Base-by-base conservation (phyloP, 2,888 invertebrate genomes). In the Ditula angustiorana region DNA sequence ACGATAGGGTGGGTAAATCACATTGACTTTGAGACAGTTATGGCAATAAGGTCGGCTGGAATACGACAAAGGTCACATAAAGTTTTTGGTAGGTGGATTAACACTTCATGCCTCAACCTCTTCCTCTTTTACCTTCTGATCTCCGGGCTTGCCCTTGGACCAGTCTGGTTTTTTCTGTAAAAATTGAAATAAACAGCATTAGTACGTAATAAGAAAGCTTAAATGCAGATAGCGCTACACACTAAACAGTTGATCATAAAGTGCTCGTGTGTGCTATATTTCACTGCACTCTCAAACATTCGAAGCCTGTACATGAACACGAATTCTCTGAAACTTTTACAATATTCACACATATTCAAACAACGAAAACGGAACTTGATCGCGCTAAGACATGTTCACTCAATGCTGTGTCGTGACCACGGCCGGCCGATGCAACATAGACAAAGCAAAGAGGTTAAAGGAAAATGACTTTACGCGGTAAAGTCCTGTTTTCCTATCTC, bases 81-180 rank as follows among this genome's bases (percentile, higher is more conserved):
- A 78, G 74, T 80, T 81, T 85, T 80, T 83, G 76, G 77, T 77
- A 76, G 80, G 78, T 77, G 79, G 75, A 75, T 81, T 71, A 85
- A 86, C 85, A 85, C 84, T 90, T 96, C 96, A 97, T 95, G 96
- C 97, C 94, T 97, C 97, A 90, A 95, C 95, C 88, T 95, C 95
- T 91, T 95, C 95, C 92, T 95, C 96, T 92, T 96, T 97, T 94
- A 96, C 96, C 94, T 96, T 96, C 96, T 97, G 97, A 92, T 97
- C 97, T 85, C 96, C 96, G 87, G 95, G 95, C 88, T 97, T 97
- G 93, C 95, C 95, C 95, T 98, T 98, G 89, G 97, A 97, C 97
- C 97, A 98, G 94, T 98, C 98, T 82, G 97, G 97, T 93, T 98
- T 98, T 94, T 97, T 97, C 97, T 97, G 96, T 83, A 94, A 94